Base-by-base conservation (phyloP, 2,888 invertebrate species). In the Mesorhabditis belari region DNA sequence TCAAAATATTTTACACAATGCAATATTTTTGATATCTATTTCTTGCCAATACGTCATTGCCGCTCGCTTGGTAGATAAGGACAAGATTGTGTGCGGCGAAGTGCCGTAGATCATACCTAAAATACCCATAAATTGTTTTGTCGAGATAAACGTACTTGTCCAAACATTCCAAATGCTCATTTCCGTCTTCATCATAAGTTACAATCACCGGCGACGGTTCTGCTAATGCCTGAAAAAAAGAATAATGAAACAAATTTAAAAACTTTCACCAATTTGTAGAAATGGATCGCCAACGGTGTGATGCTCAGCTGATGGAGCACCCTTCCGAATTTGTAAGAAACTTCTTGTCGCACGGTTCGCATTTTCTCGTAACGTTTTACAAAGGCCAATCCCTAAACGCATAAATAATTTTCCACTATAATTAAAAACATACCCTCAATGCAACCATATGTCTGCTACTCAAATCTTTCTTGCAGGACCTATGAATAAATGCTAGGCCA, bases 11-110 rank as follows among this genome's bases (percentile, higher is more conserved):
- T 70, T 59, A 78, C 58, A 80, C 66, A 55, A 71, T 69, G 55
- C 77, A 70, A 65, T 76, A 80, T 57, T 74, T 70, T 58, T 79
- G 76, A 60, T 78, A 70, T 27, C 78, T 64, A 9, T 70, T 60
- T 25, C 75, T 55, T 5, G 81, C 81, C 23, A 77, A 61, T 17
- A 60, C 62, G 4, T 64, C 57, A 55, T 81, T 81, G 52, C 78
- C 77, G 61, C 72, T 73, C n/a, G 69, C 62, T 25, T 74, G 65
- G 64, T 80, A 81, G 56, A 81, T 79, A 27, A 76, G 60, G 5
- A 79, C 74, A 49, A 81, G 65, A 57, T 81, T 81, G 66, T 81
- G 79, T 5, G 81, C 81, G 23, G 80, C 76, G 60, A 75, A 65
- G 12, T 69, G 72, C 51, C 68, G 65, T 27, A 79, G 63, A 62